Evolutionary conservation across 2,888 invertebrate species (phyloP), one percentile per base, ranked within the genome.

Genomic region (Dryomyza anilis): DNA sequence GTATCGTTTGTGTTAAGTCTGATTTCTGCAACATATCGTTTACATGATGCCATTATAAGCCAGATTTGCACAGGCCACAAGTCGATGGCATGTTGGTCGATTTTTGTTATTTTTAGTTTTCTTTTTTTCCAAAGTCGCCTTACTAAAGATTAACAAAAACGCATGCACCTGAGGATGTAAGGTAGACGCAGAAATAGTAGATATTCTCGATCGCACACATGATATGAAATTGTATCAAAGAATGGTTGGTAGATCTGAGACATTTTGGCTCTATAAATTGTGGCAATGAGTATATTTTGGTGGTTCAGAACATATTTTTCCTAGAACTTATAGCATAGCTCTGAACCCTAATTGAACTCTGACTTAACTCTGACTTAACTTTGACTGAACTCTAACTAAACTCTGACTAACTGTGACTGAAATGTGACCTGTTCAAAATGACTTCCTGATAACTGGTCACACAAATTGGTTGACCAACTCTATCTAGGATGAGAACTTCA

Each of bases 41-140:
- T n/a, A 50, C 50, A 50, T 50, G 50, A 25, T 27, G 25, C 23
- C 50, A 23, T n/a, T 25, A 25, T 50, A 25, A 55, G n/a, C 23
- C 46, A 30, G 59, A 59, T 59, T 59, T 59, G 48, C 48, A 48
- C 59, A 48, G 59, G 59, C 33, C 46, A 48, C 30, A 46, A 46
- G 48, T 59, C 48, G 46, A n/a, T n/a, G n/a, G 46, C 48, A 27
- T 50, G 50, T 50, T 27, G 25, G 25, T n/a, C 50, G 27, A 16
- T 43, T 43, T 1, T 43, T 16, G 43, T 7, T n/a, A n/a, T 50
- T 50, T 10, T 50, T 50, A 25, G 12, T 50, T 50, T 50, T 21
- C 8, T 56, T 45, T 16, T 46, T 16, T 21, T 27, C 19, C 30
- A 14, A 19, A n/a, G 33, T 30, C 46, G n/a, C 21, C 48, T 59